phyloP scores from a whole-genome alignment of 2,888 invertebrate genomes.

The Patella depressa region DNA sequence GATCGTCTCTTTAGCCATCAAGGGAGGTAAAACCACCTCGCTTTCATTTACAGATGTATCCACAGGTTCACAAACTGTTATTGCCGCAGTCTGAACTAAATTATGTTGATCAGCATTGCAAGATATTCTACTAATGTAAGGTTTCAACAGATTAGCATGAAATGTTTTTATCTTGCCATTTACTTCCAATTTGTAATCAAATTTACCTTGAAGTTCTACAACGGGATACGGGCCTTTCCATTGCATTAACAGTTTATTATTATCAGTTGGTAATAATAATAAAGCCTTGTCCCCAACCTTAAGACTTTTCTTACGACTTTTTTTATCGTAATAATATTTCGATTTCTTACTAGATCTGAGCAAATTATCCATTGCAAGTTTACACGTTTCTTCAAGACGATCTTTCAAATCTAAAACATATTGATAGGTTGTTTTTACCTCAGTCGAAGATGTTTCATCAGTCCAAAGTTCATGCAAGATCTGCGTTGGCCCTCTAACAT shows the following conservation, averaged over 20 bases:
- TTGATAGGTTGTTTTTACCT: slow-evolving; percentile 3
- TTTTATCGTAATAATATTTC: slow-evolving; percentile 29
- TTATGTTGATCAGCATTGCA: background rate
- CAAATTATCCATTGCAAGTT: slow-evolving; percentile 30
- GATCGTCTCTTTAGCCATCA: background rate
- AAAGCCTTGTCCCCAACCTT: slow-evolving; percentile 32
- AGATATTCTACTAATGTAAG: background rate
- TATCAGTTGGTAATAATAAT: slow-evolving; percentile 33
- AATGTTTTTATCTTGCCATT: background rate
- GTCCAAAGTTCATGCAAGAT: slow-evolving; percentile 23
- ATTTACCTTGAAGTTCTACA: slow-evolving; percentile 17
- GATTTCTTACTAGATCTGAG: slow-evolving; percentile 13
- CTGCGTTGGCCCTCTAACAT: slow-evolving; percentile 30
- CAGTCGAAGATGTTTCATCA: background rate
- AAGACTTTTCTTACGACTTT: slow-evolving; percentile 22
- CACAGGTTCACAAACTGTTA: background rate
- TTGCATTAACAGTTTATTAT: slow-evolving; percentile 35
- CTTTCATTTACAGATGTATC: background rate
- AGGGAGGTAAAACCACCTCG: background rate
- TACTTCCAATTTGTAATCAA: background rate
- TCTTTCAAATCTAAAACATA: slow-evolving; percentile 25
- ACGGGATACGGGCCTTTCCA: too few species aligned
- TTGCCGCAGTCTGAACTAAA: background rate
- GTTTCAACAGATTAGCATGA: background rate
- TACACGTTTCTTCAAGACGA: slow-evolving; percentile 20